Evolutionary conservation across 2,888 invertebrate species (phyloP), one percentile per base, ranked within the genome.

Genomic region (Hydrotaea cyrtoneurina): DNA sequence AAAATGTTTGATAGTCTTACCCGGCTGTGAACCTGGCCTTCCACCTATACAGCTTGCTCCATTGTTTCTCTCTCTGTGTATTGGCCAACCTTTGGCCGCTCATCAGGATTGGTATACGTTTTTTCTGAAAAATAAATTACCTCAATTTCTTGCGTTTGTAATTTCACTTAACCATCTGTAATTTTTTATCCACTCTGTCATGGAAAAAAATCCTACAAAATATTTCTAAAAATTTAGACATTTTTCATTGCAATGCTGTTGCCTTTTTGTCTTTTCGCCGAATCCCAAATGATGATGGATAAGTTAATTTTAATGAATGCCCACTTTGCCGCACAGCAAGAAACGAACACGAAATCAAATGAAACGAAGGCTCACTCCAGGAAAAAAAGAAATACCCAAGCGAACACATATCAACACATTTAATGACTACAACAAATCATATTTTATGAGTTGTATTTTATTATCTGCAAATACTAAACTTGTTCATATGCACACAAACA

Each of bases 381-480:
- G 55, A 55, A 55, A 17, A 17, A 17, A 53, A n/a, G n/a, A n/a
- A 31, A 31, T 31, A 31, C 2, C 31, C 2, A 31, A 31, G 7
- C 2, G 31, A 21, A 55, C 23, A 59, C 21, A 23, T 26, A 11
- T 26, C 26, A 26, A 26, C 59, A 59, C 13, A 13, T 23, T 26
- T 59, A 59, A 59, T 59, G 59, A 26, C 15, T 59, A 15, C 15
- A 59, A 59, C 59, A 59, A 59, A 59, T 59, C 59, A 59, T 23
- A 59, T 59, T 59, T 59, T 59, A 59, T 59, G 23, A 26, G 13
- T 59, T 59, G 26, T 19, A 21, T 55, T 55, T 55, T 55, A 55
- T 55, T 59, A 59, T 59, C 59, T 59, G 59, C 59, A 59, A 59
- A 59, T 59, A 26, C 59, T 13, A 26, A 31, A 31, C 31, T 31